phyloP scores from a whole-genome alignment of 2,888 invertebrate species.

The Mesorhabditis belari region DNA sequence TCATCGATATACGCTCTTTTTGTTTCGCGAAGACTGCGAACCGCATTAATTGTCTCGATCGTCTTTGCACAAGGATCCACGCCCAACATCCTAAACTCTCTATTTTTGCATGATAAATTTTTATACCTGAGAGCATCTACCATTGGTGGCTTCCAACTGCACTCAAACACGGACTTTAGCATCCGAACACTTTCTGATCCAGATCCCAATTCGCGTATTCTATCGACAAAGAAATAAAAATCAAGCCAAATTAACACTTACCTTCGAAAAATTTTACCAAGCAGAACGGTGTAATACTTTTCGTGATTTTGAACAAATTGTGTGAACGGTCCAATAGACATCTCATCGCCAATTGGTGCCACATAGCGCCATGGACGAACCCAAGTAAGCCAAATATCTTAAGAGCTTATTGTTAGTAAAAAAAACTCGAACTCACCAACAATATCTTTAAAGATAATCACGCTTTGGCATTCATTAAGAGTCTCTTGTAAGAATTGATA shows the following conservation, averaged over 20 bases:
- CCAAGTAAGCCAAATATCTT: slow-evolving; percentile 23
- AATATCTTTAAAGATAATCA: background rate
- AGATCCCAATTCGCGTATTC: slow-evolving; percentile 18
- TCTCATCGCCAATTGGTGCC: background rate
- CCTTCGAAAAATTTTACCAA: slow-evolving; percentile 33
- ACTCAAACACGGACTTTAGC: slow-evolving; percentile 15
- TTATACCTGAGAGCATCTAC: slow-evolving; percentile 6
- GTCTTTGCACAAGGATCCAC: slow-evolving; percentile 4
- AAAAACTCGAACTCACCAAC: background rate
- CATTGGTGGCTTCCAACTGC: slow-evolving; percentile 27
- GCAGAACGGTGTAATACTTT: slow-evolving; percentile 25
- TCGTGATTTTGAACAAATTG: slow-evolving; percentile 20
- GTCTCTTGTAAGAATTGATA: background rate
- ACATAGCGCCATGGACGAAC: slow-evolving; percentile 27
- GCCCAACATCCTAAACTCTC: background rate
- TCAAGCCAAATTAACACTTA: background rate
- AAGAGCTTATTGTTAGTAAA: background rate
- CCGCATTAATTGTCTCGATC: slow-evolving; percentile 1
- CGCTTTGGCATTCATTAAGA: background rate
- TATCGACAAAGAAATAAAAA: slow-evolving; percentile 1
- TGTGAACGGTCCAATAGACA: slow-evolving; percentile 3
- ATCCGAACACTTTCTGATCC: slow-evolving; percentile 8
- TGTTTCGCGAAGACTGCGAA: background rate
- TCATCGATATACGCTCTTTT: background rate
- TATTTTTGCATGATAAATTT: background rate